A percentile compares a stretch with the other conserved stretches of the same genome.
Conservation (phyloP, 1,140 invertebrate species). For the Cotesia vestalis region DNA sequence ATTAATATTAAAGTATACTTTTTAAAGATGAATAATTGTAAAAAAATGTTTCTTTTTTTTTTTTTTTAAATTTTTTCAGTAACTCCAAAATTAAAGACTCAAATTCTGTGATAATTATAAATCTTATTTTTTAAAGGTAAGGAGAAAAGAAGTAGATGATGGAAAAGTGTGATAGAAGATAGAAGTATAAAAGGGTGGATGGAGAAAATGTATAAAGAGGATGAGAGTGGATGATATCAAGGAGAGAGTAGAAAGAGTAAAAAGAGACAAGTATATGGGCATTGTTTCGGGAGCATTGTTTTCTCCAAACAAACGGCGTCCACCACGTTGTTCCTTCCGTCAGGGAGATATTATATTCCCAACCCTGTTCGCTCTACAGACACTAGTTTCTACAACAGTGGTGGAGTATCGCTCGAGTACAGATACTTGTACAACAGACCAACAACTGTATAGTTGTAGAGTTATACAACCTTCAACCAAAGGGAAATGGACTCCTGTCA, state of each 20-base stretch:
- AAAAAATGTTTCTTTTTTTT: no score
- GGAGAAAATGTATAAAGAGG: neutral
- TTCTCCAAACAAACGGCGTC: slow-evolving; percentile 63
- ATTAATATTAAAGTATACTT: no score
- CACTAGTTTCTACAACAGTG: neutral
- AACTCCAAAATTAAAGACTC: no score
- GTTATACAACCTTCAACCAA: slow-evolving; percentile 48
- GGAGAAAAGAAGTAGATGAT: neutral
- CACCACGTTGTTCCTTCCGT: slow-evolving; percentile 65
- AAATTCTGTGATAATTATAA: no score
- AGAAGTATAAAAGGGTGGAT: no score
- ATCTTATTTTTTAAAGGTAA: no score
- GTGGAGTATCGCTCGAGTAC: no score
- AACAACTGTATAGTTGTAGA: no score
- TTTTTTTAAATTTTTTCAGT: no score
- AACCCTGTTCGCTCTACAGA: slow-evolving; percentile 37
- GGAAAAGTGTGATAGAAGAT: neutral
- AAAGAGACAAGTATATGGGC: slow-evolving; percentile 48
- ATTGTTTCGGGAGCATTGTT: slow-evolving; percentile 65
- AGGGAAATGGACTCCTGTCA: slow-evolving; percentile 66
- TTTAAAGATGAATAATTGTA: no score
- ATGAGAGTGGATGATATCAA: slow-evolving; percentile 26
- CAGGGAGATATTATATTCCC: slow-evolving; percentile 61
- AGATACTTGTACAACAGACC: no score
- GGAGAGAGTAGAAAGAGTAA: slow-evolving; percentile 33